Base-by-base conservation (phyloP, 2,113 vertebrate genomes). In the Catharus fuscescens region DNA sequence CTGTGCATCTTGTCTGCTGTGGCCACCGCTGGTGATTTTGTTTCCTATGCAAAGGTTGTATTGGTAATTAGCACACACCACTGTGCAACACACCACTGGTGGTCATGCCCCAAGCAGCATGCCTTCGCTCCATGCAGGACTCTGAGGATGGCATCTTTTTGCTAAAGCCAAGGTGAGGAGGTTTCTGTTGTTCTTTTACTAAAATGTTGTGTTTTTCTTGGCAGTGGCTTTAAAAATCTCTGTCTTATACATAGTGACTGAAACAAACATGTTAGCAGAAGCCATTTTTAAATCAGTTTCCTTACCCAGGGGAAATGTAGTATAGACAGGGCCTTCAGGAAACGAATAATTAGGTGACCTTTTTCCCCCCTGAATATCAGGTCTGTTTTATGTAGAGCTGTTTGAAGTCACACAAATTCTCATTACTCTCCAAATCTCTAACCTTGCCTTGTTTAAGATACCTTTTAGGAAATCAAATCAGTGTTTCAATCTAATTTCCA, bases 391-490 rank as follows among this genome's bases (percentile, higher is more conserved):
- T 96, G 95, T 93, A 95, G 93, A 86, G 82, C 95, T 97, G 73
- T 94, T 96, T 95, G 90, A 97, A 95, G 95, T 96, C 95, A 40
- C 88, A 90, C 80, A 92, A 95, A 91, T 96, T 95, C 86, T 97
- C 96, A 95, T 97, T 97, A 95, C 81, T 97, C 76, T 97, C 92
- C 96, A 97, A 98, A 96, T 97, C 96, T 97, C 97, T 97, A 97
- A 97, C 94, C 77, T 70, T 95, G 67, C 66, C 72, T 98, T 95
- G 86, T 97, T 97, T 97, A 78, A 78, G 90, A 77, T 93, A 91
- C 96, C 93, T 96, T 97, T 98, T 97, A 97, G 96, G 95, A 95
- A 96, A 95, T 97, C 96, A 95, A 96, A 97, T 97, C 95, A 91
- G 88, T 91, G 91, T 96, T 97, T 85, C 94, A 96, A 95, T 97